phyloP scores from a whole-genome alignment of 2,797 vertebrate genomes.

The Siniperca undulata region DNA sequence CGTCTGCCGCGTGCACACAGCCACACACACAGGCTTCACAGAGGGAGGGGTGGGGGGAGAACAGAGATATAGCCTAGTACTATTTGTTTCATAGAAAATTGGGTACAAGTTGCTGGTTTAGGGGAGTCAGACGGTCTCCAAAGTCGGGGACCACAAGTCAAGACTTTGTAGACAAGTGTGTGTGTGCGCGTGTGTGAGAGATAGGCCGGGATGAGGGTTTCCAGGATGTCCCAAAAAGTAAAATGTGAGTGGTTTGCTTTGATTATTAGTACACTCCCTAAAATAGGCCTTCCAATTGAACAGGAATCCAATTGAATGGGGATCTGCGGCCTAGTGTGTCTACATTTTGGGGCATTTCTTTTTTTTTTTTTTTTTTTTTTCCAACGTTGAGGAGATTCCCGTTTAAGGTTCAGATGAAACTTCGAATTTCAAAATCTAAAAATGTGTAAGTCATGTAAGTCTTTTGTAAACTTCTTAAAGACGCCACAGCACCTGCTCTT shows the following conservation, averaged over 20 bases:
- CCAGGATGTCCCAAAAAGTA: conserved; percentile 17
- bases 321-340: background rate
- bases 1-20: conserved; percentile 53
- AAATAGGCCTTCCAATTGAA: background rate
- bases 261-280: conserved; percentile 23
- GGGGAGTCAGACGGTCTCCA: background rate
- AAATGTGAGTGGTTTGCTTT: conserved; percentile 25
- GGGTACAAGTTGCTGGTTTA: background rate
- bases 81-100: conserved; percentile 9
- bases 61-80: background rate
- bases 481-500: background rate
- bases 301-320: background rate
- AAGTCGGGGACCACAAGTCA: background rate
- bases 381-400: background rate
- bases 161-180: background rate
- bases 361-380: background rate
- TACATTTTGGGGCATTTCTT: background rate
- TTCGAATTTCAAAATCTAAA: background rate
- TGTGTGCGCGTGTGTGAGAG: background rate
- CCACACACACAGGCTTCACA: conserved; percentile 4
- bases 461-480: too few relatives aligned
- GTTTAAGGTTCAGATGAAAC: background rate
- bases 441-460: background rate
- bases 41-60: background rate
- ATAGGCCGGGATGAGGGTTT: background rate